Evolutionary conservation across 2,888 invertebrate species (phyloP).

Genomic region (Pyrrhia umbra): DNA sequence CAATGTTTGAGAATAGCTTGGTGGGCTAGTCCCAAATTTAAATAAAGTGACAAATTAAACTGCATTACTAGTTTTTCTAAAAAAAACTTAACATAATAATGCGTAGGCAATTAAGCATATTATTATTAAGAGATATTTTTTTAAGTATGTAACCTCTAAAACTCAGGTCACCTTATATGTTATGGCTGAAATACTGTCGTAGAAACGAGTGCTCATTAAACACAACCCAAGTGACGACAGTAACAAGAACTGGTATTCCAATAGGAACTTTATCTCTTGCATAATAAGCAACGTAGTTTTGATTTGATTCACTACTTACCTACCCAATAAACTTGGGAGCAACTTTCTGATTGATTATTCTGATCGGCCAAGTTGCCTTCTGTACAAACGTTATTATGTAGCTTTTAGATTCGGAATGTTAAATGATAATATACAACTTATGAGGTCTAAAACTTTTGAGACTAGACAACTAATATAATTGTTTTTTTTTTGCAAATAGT

Average conservation of each 20-base stretch:
- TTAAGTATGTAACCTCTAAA: no score
- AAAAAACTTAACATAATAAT: no score
- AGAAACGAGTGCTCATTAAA: background rate
- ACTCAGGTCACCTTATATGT: no score
- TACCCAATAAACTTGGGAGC: background rate
- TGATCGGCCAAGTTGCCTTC: slow-evolving; percentile 10
- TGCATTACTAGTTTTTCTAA: no score
- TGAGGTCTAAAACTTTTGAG: slow-evolving; percentile 6
- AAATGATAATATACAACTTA: background rate
- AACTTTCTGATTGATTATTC: slow-evolving; percentile 31
- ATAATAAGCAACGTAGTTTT: slow-evolving; percentile 1
- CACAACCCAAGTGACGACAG: background rate
- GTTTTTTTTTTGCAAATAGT: no score
- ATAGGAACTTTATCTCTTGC: slow-evolving; percentile 1
- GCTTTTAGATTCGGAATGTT: slow-evolving; percentile 1
- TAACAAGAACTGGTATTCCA: background rate
- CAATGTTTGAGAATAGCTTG: no score
- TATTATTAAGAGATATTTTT: no score
- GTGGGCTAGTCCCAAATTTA: no score
- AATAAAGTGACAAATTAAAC: no score
- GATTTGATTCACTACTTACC: slow-evolving; percentile 10
- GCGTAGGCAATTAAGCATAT: no score
- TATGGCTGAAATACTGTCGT: background rate
- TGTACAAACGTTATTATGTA: background rate
- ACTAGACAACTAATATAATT: no score